phyloP scores from a whole-genome alignment of 2,113 vertebrate species.

The Oenanthe oenanthe region DNA sequence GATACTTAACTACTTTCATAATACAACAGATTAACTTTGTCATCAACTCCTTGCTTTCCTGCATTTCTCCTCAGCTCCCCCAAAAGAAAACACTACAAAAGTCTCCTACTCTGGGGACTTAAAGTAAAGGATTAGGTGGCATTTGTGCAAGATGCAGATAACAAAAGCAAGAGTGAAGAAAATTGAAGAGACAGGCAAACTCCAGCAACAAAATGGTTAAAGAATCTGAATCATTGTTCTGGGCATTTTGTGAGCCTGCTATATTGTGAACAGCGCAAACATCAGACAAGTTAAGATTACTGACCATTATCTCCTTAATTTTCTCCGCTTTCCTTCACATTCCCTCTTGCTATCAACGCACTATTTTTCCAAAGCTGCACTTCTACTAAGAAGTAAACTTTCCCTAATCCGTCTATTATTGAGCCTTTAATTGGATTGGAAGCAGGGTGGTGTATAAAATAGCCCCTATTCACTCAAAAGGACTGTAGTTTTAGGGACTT shows the following conservation, averaged over 20 bases:
- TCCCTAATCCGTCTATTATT: conserved; percentile 98
- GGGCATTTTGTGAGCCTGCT: conserved; percentile 75
- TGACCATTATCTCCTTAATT: conserved; percentile 91
- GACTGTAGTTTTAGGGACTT: conserved; percentile 83
- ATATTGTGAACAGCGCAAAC: conserved; percentile 84
- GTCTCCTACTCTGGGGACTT: conserved; percentile 59
- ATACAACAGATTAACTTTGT: conserved; percentile 72
- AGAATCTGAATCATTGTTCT: conserved; percentile 80
- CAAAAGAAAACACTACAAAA: conserved; percentile 69
- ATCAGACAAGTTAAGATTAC: conserved; percentile 93
- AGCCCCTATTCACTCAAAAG: conserved; percentile 86
- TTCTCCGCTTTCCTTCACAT: conserved; percentile 90
- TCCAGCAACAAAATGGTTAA: conserved; percentile 85
- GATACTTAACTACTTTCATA: conserved; percentile 35
- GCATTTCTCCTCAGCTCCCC: conserved; percentile 25
- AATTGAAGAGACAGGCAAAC: conserved; percentile 89
- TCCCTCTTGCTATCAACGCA: conserved; percentile 83
- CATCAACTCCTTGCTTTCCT: conserved; percentile 53
- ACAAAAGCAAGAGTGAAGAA: conserved; percentile 84
- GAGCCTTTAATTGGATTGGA: conserved; percentile 96
- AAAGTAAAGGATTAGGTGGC: conserved; percentile 76
- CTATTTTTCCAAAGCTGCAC: conserved; percentile 84
- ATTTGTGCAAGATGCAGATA: conserved; percentile 82
- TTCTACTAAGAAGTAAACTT: conserved; percentile 93
- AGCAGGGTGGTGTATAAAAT: conserved; percentile 92